A percentile compares a stretch with the other conserved stretches of the same genome.
Evolutionary conservation across 1,140 invertebrate genomes (phyloP).

Genomic region (Ooceraea biroi): DNA sequence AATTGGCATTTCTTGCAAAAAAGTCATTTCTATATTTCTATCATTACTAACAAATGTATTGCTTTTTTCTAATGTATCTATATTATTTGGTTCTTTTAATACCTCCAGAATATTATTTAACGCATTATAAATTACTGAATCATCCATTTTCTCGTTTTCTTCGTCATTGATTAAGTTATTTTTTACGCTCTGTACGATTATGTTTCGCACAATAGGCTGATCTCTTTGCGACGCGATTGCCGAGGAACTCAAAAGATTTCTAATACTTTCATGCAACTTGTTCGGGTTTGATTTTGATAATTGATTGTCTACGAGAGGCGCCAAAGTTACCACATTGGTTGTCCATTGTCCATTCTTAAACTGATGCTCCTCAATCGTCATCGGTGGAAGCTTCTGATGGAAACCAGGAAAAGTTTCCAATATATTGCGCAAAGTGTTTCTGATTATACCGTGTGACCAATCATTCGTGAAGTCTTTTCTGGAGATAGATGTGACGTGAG

Average conservation of each 20-base stretch:
- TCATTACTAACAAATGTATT: neutral
- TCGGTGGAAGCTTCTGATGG: slow-evolving; percentile 31
- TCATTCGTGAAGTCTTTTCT: slow-evolving; percentile 52
- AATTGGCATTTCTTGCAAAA: neutral
- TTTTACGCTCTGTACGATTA: slow-evolving; percentile 77
- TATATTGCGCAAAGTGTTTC: slow-evolving; percentile 54
- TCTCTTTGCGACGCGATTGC: slow-evolving; percentile 67
- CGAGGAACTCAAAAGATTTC: slow-evolving; percentile 70
- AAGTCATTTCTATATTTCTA: neutral
- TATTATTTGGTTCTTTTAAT: neutral
- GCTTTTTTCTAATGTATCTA: neutral
- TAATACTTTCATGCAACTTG: slow-evolving; percentile 46
- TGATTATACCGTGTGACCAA: slow-evolving; percentile 59
- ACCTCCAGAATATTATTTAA: slow-evolving; percentile 65
- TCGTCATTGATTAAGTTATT: slow-evolving; percentile 61
- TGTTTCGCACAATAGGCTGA: slow-evolving; percentile 72
- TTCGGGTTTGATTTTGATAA: neutral
- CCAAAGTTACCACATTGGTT: slow-evolving; percentile 35
- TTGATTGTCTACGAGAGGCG: neutral
- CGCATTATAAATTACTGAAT: slow-evolving; percentile 68
- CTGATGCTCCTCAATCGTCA: slow-evolving; percentile 62
- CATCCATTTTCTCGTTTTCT: slow-evolving; percentile 50
- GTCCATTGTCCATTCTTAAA: slow-evolving; percentile 61
- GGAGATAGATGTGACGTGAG: slow-evolving; percentile 51
- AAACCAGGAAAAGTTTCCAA: slow-evolving; percentile 26